Base-by-base conservation (phyloP, 2,888 invertebrate genomes). In the Drosophila longiperda region DNA sequence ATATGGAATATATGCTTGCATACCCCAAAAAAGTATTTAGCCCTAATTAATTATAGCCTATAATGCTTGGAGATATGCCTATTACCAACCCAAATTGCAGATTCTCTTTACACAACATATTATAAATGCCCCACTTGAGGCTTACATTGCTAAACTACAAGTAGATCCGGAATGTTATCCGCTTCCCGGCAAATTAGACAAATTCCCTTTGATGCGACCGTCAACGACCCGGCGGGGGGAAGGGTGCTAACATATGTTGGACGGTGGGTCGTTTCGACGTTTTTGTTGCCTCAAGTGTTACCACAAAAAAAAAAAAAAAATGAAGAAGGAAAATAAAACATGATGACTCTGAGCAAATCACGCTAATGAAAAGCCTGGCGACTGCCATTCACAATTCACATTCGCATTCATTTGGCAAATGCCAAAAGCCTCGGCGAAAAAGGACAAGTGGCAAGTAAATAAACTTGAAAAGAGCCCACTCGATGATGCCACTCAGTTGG, bases 371-470 rank as follows among this genome's bases (percentile, higher is more conserved):
- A 88, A 90, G 87, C 89, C 76, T 57, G 71, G 70, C 73, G 55
- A 73, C 69, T 61, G 73, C 73, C 75, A 83, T 72, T 59, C 67
- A 73, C 75, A 48, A 59, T 57, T 29, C 29, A 9, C 69, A 76
- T 65, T 34, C 55, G 50, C 71, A 55, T 55, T 12, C 12, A 20
- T 12, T 64, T 42, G 72, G 63, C 52, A 60, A 80, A 68, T 66
- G 66, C 62, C 58, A 42, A 65, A 66, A 68, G 45, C 45, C 65
- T 70, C 54, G 65, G 15, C 36, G 45, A 68, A 83, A 82, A 89
- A 72, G 88, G 79, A 83, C 73, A 86, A 85, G 88, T 88, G 83
- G 82, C 67, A 75, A 88, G 89, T 88, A 87, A 87, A 88, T 87
- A 87, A 87, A 87, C 90, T 86, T 82, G 76, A 86, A 83, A 82